Evolutionary conservation across 2,888 invertebrate species (phyloP).

Genomic region (Sycophila texana): DNA sequence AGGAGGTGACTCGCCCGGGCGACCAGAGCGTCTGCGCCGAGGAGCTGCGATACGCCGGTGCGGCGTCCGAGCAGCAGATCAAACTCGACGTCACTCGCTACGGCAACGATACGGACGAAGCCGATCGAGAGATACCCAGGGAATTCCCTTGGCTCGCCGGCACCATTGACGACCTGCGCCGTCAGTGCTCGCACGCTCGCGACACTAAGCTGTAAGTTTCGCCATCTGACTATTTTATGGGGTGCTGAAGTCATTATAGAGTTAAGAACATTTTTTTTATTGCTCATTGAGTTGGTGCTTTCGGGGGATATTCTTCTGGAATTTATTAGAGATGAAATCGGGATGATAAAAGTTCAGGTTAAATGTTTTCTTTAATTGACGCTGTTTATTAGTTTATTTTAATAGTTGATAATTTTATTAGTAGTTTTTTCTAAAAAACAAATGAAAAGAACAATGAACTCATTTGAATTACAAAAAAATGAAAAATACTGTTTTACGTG

Average conservation of each 20-base stretch:
- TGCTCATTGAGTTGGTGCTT: no score
- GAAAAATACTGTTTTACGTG: no score
- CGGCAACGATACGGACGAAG: conserved; percentile 55
- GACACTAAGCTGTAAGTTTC: conserved; percentile 33
- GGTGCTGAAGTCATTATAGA: neutral
- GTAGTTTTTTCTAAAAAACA: no score
- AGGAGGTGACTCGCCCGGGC: conserved; percentile 57
- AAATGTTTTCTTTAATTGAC: no score
- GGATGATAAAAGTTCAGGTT: no score
- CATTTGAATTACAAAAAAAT: no score
- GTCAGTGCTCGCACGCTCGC: conserved; percentile 61
- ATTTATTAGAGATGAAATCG: no score
- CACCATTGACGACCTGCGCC: conserved; percentile 60
- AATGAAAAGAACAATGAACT: no score
- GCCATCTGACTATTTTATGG: neutral
- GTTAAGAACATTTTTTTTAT: neutral
- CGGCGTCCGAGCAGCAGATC: conserved; percentile 3
- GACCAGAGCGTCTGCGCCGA: conserved; percentile 30
- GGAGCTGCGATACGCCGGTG: conserved; percentile 11
- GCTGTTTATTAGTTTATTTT: no score
- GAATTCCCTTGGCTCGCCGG: conserved; percentile 67
- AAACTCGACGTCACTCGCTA: conserved; percentile 41
- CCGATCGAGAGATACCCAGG: conserved; percentile 44
- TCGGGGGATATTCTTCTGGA: no score
- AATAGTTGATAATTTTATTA: no score